Evolutionary conservation across 2,113 vertebrate species (phyloP).

Genomic region (Nibea coibor): DNA sequence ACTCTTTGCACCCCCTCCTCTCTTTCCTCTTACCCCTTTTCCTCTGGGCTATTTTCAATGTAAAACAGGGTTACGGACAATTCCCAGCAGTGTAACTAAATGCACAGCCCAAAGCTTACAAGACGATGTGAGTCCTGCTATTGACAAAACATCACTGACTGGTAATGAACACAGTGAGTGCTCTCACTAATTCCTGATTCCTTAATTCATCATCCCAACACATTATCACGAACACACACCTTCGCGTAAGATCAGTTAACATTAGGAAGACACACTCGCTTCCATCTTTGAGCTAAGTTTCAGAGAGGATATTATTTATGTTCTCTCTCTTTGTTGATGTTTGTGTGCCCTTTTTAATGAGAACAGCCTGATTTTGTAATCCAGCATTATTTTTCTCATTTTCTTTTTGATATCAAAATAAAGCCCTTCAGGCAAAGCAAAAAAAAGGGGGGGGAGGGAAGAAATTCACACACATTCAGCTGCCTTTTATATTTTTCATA

Average conservation of each 20-base stretch:
- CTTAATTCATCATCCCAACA: slow-evolving; percentile 61
- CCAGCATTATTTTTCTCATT: slow-evolving; percentile 55
- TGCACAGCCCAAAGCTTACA: slow-evolving; percentile 93
- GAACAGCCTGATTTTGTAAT: slow-evolving; percentile 66
- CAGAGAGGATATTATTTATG: slow-evolving; percentile 49
- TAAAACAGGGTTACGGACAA: slow-evolving; percentile 97
- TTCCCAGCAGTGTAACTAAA: slow-evolving; percentile 94
- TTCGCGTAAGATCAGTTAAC: slow-evolving; percentile 42
- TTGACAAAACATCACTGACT: slow-evolving; percentile 93
- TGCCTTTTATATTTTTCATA: slow-evolving; percentile 61
- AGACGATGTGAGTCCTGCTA: slow-evolving; percentile 90
- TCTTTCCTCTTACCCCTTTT: slow-evolving; percentile 77
- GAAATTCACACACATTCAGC: slow-evolving; percentile 62
- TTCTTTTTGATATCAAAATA: slow-evolving; percentile 69
- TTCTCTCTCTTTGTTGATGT: slow-evolving; percentile 43
- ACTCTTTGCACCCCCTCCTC: slow-evolving; percentile 62
- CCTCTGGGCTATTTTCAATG: slow-evolving; percentile 93
- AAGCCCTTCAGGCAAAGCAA: slow-evolving; percentile 71
- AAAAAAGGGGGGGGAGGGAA: slow-evolving; percentile 7
- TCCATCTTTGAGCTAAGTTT: slow-evolving; percentile 29
- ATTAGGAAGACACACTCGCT: slow-evolving; percentile 33
- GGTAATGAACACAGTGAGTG: slow-evolving; percentile 86
- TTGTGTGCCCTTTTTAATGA: slow-evolving; percentile 61
- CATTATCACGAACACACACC: slow-evolving; percentile 52
- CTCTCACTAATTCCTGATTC: slow-evolving; percentile 63